Conservation (phyloP, 2,797 vertebrate genomes). For the Sebastes nivosus region DNA sequence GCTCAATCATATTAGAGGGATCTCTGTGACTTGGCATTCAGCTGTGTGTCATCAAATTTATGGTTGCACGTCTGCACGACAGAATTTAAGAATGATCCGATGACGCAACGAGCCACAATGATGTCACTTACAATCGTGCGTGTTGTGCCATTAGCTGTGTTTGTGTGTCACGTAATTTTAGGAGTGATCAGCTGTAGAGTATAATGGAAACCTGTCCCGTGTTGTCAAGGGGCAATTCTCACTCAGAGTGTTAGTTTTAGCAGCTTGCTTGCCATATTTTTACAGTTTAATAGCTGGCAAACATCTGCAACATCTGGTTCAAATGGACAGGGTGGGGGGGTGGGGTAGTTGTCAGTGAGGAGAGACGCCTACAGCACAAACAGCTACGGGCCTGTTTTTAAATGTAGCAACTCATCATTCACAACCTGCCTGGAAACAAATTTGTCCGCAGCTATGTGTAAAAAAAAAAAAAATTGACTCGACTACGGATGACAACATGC, state of each 20-base stretch:
- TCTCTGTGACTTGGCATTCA: constrained; percentile 16
- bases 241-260: constrained; percentile 71
- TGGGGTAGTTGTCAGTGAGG: constrained; percentile 30
- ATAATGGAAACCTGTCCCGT: constrained; percentile 56
- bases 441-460: constrained; percentile 37
- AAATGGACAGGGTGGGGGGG: constrained; percentile 47
- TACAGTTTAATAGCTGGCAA: constrained; percentile 69
- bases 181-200: constrained; percentile 59
- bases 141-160: constrained; percentile 30
- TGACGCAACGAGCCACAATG: constrained; percentile 31
- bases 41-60: constrained; percentile 25
- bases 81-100: constrained; percentile 47
- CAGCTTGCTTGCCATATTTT: constrained; percentile 68
- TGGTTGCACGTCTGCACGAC: constrained; percentile 20
- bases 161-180: constrained; percentile 48
- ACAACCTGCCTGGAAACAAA: constrained; percentile 44
- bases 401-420: constrained; percentile 52
- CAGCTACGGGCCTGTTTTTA: constrained; percentile 47
- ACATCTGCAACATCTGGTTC: constrained; percentile 76
- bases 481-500: constrained; percentile 35
- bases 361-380: constrained; percentile 58
- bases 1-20: constrained; percentile 14
- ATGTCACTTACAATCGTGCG: constrained; percentile 25
- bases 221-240: constrained; percentile 64
- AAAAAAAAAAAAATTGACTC: constrained; percentile 4